Evolutionary conservation across 2,113 vertebrate species (phyloP).

Genomic region (Heterotilapia buettikoferi): DNA sequence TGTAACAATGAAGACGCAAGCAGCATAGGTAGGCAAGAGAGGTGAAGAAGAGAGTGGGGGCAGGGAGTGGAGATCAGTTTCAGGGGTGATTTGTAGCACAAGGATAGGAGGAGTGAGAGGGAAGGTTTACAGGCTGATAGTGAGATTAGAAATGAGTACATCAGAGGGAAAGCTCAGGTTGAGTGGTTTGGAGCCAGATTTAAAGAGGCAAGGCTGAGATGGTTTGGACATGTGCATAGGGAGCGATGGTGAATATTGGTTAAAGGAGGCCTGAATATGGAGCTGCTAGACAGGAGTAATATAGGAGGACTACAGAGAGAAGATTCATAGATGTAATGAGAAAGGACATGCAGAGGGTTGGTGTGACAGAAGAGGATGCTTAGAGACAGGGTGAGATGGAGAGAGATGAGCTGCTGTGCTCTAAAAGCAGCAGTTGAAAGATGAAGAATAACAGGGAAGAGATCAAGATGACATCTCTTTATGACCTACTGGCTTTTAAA

Average conservation of each 20-base stretch:
- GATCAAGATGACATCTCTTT: background rate
- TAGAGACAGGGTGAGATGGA: background rate
- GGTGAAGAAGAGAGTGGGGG: background rate
- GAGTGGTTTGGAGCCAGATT: background rate
- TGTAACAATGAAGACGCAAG: background rate
- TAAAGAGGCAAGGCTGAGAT: background rate
- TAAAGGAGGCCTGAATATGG: fast-evolving
- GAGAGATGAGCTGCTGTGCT: background rate
- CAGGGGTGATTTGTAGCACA: background rate
- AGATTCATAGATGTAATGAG: background rate
- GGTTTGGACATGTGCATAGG: background rate
- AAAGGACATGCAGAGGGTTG: background rate
- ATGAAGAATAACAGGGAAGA: background rate
- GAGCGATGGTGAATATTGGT: background rate
- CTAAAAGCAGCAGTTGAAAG: background rate
- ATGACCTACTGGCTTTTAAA: background rate
- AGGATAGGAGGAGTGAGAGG: background rate
- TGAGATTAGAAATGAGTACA: background rate
- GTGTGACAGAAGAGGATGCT: background rate
- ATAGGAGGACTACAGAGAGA: background rate
- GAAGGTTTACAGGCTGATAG: background rate
- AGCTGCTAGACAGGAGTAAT: background rate
- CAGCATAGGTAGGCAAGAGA: background rate
- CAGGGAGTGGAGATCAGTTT: background rate
- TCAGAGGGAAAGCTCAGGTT: background rate